phyloP scores from a whole-genome alignment of 2,797 vertebrate species.

The Phrynocephalus guinanensis region DNA sequence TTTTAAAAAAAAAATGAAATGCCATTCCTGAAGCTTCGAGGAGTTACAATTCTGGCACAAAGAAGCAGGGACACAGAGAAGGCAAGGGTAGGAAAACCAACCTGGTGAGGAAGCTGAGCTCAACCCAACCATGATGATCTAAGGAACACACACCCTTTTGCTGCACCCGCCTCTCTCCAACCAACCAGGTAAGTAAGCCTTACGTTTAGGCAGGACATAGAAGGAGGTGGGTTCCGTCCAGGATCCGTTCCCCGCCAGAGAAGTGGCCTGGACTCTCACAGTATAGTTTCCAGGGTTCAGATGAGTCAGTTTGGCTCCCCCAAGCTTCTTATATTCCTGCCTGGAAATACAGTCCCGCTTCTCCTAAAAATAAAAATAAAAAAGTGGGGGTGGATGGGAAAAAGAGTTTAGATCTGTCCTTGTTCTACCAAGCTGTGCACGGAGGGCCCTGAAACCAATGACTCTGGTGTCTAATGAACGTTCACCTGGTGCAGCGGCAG shows the following conservation, averaged over 20 bases:
- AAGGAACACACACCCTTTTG: not conserved
- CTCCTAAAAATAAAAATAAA: conserved; percentile 72
- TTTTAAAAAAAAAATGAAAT: no score
- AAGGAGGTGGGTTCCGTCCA: conserved; percentile 94
- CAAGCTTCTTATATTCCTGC: conserved; percentile 87
- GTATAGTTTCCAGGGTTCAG: conserved; percentile 94
- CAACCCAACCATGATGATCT: not conserved
- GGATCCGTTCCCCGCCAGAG: conserved; percentile 94
- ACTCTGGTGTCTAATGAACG: no score
- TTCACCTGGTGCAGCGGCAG: not conserved
- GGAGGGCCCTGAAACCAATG: not conserved
- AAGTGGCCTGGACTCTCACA: conserved; percentile 90
- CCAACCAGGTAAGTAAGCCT: conserved; percentile 38
- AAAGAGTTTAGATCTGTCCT: not conserved
- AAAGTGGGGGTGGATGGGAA: not conserved
- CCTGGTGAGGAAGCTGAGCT: no score
- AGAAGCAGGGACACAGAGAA: no score
- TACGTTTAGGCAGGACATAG: conserved; percentile 92
- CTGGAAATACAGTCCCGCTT: conserved; percentile 92
- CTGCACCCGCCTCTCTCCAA: not conserved
- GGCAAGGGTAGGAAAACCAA: no score
- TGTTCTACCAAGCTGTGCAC: no score
- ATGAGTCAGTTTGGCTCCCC: conserved; percentile 87
- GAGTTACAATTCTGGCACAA: no score
- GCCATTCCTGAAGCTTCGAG: no score